Evolutionary conservation across 2,888 invertebrate species (phyloP), one percentile per base, ranked within the genome.

Genomic region (Loripinus fragilis): DNA sequence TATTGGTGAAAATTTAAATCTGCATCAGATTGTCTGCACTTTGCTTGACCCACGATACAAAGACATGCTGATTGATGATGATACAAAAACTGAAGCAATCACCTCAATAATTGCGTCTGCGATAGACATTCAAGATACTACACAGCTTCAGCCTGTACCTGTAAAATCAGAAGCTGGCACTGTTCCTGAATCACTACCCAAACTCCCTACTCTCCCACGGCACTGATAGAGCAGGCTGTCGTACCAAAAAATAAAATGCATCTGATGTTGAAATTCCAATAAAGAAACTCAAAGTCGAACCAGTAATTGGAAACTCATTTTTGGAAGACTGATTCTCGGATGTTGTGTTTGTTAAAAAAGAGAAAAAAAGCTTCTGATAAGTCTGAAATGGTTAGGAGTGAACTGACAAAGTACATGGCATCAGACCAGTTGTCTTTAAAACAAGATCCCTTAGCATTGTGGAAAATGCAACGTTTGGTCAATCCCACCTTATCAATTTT

Each of bases 261-360:
- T 8, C 25, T 8, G 25, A 25, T 3, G 52, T 8, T 15, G 52
- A 52, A n/a, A 52, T 52, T 23, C 52, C 52, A 8, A 7, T 25
- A 23, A 52, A 52, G 25, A 52, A 52, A 25, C 23, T 25, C 25
- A 23, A 52, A 25, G 25, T 23, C 52, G 25, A 52, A 15, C 25
- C 25, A 8, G 52, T 25, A 25, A 2, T 7, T 52, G 25, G 25
- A 25, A 7, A 23, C 23, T 23, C 52, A 8, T 52, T 52, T 52
- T 25, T 52, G 3, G 52, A 52, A 33, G 60, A 60, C 60, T 60
- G 60, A 33, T 33, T 60, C 33, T 30, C 60, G 7, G 60, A 60
- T 33, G 60, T 60, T 3, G 33, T 60, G 30, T 33, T 60, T 33
- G 60, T 60, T 3, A 60, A 60, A 17, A 33, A 33, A 17, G 60